A percentile compares a stretch with the other conserved stretches of the same genome.
These are phyloP conservation scores for Lepus timidus DNA, from an alignment of 2,113 vertebrate species.

Conservation along the genomic window DNA sequence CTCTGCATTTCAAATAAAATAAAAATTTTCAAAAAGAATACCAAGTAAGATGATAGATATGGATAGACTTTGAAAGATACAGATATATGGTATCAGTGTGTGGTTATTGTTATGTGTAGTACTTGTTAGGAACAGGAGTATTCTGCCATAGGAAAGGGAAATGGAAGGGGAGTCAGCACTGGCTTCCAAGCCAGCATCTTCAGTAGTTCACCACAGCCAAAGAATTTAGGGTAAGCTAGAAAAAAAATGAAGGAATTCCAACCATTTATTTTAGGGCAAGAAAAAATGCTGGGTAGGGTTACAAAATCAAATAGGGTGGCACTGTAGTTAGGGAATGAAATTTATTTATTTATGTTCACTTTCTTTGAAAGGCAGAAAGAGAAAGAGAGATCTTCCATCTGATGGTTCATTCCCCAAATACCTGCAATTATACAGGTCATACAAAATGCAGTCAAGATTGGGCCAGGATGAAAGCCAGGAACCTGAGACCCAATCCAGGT, in stretches of 20 bases:
- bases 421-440: too few relatives aligned
- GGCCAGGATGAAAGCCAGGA: too few relatives aligned
- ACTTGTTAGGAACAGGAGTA: constrained; percentile 39
- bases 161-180: neutral
- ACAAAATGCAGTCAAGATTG: too few relatives aligned
- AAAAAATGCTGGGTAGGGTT: constrained; percentile 16
- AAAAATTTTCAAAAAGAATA: too few relatives aligned
- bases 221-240: constrained; percentile 54
- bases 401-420: too few relatives aligned
- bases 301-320: constrained; percentile 45
- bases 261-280: constrained; percentile 56
- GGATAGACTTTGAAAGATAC: constrained; percentile 35
- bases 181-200: constrained; percentile 36
- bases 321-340: neutral
- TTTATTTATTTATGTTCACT: too few relatives aligned
- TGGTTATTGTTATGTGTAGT: neutral
- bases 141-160: constrained; percentile 4
- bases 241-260: constrained; percentile 25
- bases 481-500: too few relatives aligned
- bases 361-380: too few relatives aligned
- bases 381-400: too few relatives aligned
- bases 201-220: constrained; percentile 46
- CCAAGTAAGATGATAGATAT: constrained; percentile 14
- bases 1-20: too few relatives aligned
- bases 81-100: neutral